These are phyloP conservation scores for Channa argus DNA, from an alignment of 2,113 vertebrate genomes.

Conservation along the genomic window DNA sequence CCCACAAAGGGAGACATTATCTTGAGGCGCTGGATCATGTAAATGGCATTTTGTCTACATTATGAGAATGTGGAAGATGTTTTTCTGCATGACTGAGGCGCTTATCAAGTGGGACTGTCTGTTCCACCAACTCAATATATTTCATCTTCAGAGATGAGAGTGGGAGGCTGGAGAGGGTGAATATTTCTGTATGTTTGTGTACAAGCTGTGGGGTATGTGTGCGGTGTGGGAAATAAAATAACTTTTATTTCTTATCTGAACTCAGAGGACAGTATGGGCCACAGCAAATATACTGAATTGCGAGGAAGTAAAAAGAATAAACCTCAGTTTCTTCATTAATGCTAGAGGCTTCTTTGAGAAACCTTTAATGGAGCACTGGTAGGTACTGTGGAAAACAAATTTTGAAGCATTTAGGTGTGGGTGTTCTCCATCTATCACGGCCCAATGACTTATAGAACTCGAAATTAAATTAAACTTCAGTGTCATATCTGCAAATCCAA, in stretches of 20 bases:
- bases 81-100: constrained; percentile 90
- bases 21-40: constrained; percentile 91
- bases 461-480: too few relatives aligned
- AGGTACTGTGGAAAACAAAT: too few relatives aligned
- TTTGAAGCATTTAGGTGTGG: too few relatives aligned
- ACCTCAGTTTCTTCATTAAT: neutral
- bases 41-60: constrained; percentile 88
- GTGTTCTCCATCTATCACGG: too few relatives aligned
- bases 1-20: constrained; percentile 78
- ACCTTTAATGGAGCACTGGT: neutral
- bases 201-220: constrained; percentile 23
- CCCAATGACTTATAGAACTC: too few relatives aligned
- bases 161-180: constrained; percentile 37
- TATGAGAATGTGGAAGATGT: constrained; percentile 90
- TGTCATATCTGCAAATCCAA: too few relatives aligned
- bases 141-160: constrained; percentile 79
- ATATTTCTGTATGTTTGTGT: constrained; percentile 48
- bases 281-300: neutral
- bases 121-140: constrained; percentile 84
- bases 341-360: neutral
- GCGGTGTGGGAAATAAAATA: constrained; percentile 41
- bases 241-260: constrained; percentile 38
- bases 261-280: constrained; percentile 12
- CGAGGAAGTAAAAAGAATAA: neutral
- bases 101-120: constrained; percentile 86